Percentiles rank a stretch among this genome's conserved stretches.
phyloP scores from a whole-genome alignment of 2,888 invertebrate genomes.

The Scaptomyza polygonia region DNA sequence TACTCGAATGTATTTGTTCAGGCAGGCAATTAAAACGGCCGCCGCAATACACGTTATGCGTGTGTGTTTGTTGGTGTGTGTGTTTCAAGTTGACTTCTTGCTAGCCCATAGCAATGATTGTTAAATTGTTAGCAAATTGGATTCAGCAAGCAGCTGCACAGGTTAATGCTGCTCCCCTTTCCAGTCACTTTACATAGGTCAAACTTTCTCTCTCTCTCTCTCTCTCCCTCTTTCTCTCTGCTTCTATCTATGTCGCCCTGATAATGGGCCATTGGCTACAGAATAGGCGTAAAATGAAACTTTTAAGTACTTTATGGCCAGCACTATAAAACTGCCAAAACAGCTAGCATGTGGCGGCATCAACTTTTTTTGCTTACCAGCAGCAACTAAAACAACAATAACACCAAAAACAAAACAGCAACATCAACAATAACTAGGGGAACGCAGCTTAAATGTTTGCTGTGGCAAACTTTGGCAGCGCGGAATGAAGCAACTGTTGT shows the following conservation, averaged over 20 bases:
- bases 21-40: conserved; percentile 76
- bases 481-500: conserved; percentile 69
- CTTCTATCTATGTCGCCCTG: conserved; percentile 32
- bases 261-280: conserved; percentile 72
- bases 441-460: conserved; percentile 44
- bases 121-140: conserved; percentile 78
- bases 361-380: conserved; percentile 62
- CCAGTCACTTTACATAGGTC: conserved; percentile 43
- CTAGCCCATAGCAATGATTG: conserved; percentile 70
- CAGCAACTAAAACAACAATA: conserved; percentile 63
- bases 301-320: conserved; percentile 81
- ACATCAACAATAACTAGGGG: conserved; percentile 14
- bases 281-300: conserved; percentile 82
- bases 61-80: conserved; percentile 1
- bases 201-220: conserved; percentile 12
- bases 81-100: conserved; percentile 51
- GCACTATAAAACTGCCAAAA: conserved; percentile 77
- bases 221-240: background rate
- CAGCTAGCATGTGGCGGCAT: conserved; percentile 74
- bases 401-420: conserved; percentile 18
- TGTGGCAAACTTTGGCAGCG: conserved; percentile 54
- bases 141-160: conserved; percentile 55
- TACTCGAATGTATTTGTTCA: conserved; percentile 76
- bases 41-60: conserved; percentile 35
- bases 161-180: conserved; percentile 36